A percentile compares a stretch with the other conserved stretches of the same genome.
Evolutionary conservation across 2,888 invertebrate genomes (phyloP).

Genomic region (Pristionchus fissidentatus): DNA sequence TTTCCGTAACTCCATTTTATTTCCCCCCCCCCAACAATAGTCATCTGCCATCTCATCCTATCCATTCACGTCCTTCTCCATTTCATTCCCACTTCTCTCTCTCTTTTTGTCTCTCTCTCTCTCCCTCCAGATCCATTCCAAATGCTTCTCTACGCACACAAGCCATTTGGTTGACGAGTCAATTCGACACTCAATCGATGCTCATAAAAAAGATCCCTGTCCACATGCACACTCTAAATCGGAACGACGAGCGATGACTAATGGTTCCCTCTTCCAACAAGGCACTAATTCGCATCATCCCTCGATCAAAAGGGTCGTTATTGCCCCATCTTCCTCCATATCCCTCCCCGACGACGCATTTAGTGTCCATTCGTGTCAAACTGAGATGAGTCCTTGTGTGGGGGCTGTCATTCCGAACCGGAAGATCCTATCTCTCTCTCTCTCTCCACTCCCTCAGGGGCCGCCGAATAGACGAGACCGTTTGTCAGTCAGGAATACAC

Average conservation of each 20-base stretch:
- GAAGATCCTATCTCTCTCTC: too few relatives aligned
- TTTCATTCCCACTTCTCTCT: constrained; percentile 22
- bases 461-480: too few relatives aligned
- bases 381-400: constrained; percentile 13
- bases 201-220: too few relatives aligned
- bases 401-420: constrained; percentile 24
- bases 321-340: not conserved
- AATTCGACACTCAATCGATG: not conserved
- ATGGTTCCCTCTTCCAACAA: not conserved
- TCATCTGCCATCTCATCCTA: not conserved
- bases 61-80: constrained; percentile 1
- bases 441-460: constrained; percentile 7
- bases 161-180: not conserved
- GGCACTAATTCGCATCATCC: not conserved
- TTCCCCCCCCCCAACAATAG: not conserved
- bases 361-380: constrained; percentile 37
- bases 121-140: not conserved
- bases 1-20: not conserved
- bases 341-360: constrained; percentile 4
- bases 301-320: not conserved
- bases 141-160: constrained; percentile 10
- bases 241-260: constrained; percentile 9
- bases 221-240: constrained; percentile 25
- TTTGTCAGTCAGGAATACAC: not conserved
- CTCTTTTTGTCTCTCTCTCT: constrained; percentile 22